Evolutionary conservation across 1,140 invertebrate genomes (phyloP).

Genomic region (Acyrthosiphon pisum): DNA sequence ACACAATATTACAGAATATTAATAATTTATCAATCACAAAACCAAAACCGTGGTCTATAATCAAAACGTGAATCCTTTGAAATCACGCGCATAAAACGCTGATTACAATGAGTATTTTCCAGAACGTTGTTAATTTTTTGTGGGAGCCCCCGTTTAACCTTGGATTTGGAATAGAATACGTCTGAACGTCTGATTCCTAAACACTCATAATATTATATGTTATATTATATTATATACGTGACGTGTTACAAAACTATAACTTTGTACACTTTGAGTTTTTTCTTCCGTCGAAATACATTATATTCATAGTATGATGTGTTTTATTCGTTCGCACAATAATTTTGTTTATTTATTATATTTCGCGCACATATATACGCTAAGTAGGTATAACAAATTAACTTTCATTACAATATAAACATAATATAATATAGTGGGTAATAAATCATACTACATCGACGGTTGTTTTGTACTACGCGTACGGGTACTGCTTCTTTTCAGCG

Average conservation of each 20-base stretch:
- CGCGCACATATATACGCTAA: neutral
- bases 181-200: neutral
- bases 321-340: neutral
- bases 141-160: neutral
- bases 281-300: neutral
- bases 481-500: neutral
- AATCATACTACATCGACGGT: neutral
- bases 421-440: neutral
- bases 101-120: too few relatives aligned
- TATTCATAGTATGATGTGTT: neutral
- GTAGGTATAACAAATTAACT: neutral
- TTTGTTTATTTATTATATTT: neutral
- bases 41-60: too few relatives aligned
- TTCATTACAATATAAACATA: neutral
- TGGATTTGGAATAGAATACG: neutral
- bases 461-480: neutral
- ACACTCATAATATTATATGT: neutral
- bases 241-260: conserved; percentile 2
- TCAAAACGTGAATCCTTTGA: too few relatives aligned
- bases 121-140: too few relatives aligned
- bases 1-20: too few relatives aligned
- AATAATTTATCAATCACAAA: too few relatives aligned
- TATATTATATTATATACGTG: neutral
- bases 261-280: conserved; percentile 1
- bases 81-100: too few relatives aligned